Percentiles rank a stretch among this genome's conserved stretches.
Evolutionary conservation across 2,888 invertebrate species (phyloP).

Genomic region (Atethmia centrago): DNA sequence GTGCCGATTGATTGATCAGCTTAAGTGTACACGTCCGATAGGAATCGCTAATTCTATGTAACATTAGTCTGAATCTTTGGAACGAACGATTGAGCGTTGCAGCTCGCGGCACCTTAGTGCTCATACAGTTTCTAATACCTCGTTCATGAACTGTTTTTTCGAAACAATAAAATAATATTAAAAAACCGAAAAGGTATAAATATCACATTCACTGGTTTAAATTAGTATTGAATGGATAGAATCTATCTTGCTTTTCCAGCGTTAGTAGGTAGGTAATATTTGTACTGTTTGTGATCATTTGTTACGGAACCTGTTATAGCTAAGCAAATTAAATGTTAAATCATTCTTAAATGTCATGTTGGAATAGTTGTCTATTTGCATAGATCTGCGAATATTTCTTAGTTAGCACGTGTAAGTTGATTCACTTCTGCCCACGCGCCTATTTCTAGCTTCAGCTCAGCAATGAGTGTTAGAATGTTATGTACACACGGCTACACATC

Average conservation of each 20-base stretch:
- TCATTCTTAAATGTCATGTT: constrained; percentile 56
- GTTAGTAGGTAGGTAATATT: not conserved
- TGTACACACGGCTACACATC: too few species aligned
- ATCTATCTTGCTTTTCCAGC: not conserved
- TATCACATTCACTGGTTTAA: constrained; percentile 9
- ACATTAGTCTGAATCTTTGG: constrained; percentile 65
- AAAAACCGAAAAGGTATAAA: not conserved
- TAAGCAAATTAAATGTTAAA: constrained; percentile 40
- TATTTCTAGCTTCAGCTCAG: constrained; percentile 66
- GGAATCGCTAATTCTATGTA: constrained; percentile 73
- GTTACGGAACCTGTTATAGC: not conserved
- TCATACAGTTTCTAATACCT: constrained; percentile 23
- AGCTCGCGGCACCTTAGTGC: constrained; percentile 23
- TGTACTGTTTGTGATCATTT: not conserved
- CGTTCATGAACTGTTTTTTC: constrained; percentile 31
- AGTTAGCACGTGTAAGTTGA: constrained; percentile 67
- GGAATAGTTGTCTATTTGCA: constrained; percentile 55
- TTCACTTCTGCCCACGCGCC: constrained; percentile 71
- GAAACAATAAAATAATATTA: constrained; percentile 14
- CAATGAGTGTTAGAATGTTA: constrained; percentile 27
- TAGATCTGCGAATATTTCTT: constrained; percentile 63
- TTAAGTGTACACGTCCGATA: constrained; percentile 84
- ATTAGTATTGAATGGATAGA: not conserved
- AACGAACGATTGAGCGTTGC: constrained; percentile 55
- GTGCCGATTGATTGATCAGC: constrained; percentile 83